Evolutionary conservation across 2,888 invertebrate species (phyloP).

Genomic region (Dolomedes plantarius): DNA sequence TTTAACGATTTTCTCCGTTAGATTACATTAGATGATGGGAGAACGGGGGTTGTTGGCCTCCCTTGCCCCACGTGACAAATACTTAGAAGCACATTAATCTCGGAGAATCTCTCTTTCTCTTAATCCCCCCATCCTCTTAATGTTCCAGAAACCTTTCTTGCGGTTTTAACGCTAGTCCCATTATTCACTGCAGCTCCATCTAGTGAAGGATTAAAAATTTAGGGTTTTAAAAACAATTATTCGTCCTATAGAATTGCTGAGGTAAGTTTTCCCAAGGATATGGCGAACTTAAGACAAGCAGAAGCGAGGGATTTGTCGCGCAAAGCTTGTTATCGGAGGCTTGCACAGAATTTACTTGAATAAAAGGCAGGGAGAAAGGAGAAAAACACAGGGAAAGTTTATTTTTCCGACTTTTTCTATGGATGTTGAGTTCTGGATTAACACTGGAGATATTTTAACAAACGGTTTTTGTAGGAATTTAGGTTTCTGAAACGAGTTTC

Average conservation of each 20-base stretch:
- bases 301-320: slow-evolving; percentile 4
- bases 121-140: slow-evolving; percentile 31
- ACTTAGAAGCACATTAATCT: slow-evolving; percentile 37
- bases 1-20: neutral
- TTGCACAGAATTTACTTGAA: neutral
- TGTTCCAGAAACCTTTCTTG: slow-evolving; percentile 23
- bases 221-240: slow-evolving; percentile 6
- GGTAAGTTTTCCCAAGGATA: neutral
- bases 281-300: neutral
- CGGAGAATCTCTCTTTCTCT: slow-evolving; percentile 27
- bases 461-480: too few species aligned
- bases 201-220: slow-evolving; percentile 20
- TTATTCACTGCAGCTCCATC: slow-evolving; percentile 25
- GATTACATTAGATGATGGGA: neutral
- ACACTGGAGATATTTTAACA: too few species aligned
- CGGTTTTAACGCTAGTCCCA: slow-evolving; percentile 21
- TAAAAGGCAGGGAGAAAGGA: neutral
- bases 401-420: too few species aligned
- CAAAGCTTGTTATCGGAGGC: slow-evolving; percentile 13
- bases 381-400: too few species aligned
- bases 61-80: slow-evolving; percentile 30
- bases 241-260: neutral
- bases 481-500: too few species aligned
- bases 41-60: neutral
- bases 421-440: too few species aligned